Evolutionary conservation across 2,797 vertebrate species (phyloP), one percentile per base, ranked within the genome.

Genomic region (Spinibarbus caldwelli): DNA sequence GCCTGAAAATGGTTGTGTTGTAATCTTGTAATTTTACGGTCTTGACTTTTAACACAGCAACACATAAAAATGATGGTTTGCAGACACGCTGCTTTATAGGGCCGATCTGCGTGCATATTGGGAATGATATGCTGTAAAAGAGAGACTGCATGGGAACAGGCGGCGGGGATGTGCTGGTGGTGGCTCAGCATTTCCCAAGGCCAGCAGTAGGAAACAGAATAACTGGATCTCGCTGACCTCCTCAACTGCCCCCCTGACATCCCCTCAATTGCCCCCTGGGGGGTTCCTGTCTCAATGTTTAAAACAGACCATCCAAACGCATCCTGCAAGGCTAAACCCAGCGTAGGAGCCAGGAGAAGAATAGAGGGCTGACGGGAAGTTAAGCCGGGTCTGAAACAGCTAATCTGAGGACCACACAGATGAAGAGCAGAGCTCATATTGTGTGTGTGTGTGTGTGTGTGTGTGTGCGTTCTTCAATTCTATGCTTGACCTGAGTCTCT

Each of bases 181-280:
- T n/a, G n/a, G n/a, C n/a, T n/a, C 94, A 94, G 91, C 91, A 91
- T 94, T 96, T 96, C 94, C 94, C 94, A 96, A n/a, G n/a, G n/a
- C n/a, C n/a, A n/a, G n/a, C n/a, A n/a, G n/a, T n/a, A 96, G 95
- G 95, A 96, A 96, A 95, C 95, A 94, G 93, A 95, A 92, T 91
- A 91, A 93, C 94, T 95, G 93, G 93, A 94, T 95, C 93, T 94
- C 95, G 92, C 92, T 95, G 95, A 95, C 94, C 95, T 90, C 89
- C 91, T 93, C 93, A 89, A 86, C 89, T 91, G 89, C 91, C 90
- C 91, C 92, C 92, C 90, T 89, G 88, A 92, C 93, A 94, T 93
- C 93, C 94, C 91, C 84, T 88, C 93, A 93, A 59, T 38, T 92
- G 92, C 93, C 92, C 92, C 94, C 93, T 91, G 78, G 43, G 92